Percentiles rank a stretch among this genome's conserved stretches.
phyloP scores from a whole-genome alignment of 2,797 vertebrate species.

The Spinus olivaceus region DNA sequence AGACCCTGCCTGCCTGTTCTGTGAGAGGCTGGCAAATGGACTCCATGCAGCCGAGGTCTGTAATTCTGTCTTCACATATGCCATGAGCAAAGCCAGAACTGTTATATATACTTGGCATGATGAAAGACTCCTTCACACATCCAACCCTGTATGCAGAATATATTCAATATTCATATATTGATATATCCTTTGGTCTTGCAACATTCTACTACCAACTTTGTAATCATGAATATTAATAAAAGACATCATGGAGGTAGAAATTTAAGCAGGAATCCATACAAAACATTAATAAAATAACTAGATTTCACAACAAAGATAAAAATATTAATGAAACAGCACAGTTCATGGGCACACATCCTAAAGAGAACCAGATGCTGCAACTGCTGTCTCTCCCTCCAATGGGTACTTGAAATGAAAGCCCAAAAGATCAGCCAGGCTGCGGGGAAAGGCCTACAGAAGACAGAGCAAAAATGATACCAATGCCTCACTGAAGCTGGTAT shows the following conservation, averaged over 20 bases:
- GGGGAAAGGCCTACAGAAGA: background rate
- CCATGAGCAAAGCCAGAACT: background rate
- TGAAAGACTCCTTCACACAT: background rate
- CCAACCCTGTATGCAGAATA: background rate
- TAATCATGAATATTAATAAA: background rate
- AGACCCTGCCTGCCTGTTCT: fast-evolving
- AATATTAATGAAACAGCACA: background rate
- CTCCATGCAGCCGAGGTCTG: background rate
- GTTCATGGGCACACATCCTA: background rate
- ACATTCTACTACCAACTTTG: background rate
- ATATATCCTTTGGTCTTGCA: background rate
- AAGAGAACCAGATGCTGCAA: background rate
- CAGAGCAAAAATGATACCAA: fast-evolving
- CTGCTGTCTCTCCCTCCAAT: background rate
- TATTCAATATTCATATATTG: background rate
- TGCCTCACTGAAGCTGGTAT: background rate
- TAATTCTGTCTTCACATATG: background rate
- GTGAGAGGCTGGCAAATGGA: background rate
- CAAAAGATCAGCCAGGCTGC: background rate
- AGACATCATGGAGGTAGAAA: background rate
- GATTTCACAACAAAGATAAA: background rate
- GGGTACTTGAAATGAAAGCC: background rate
- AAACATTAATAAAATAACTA: background rate
- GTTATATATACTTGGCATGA: background rate
- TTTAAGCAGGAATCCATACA: background rate